These are phyloP conservation scores for Fulmarus glacialis DNA, from an alignment of 2,113 vertebrate genomes.

Conservation along the genomic window DNA sequence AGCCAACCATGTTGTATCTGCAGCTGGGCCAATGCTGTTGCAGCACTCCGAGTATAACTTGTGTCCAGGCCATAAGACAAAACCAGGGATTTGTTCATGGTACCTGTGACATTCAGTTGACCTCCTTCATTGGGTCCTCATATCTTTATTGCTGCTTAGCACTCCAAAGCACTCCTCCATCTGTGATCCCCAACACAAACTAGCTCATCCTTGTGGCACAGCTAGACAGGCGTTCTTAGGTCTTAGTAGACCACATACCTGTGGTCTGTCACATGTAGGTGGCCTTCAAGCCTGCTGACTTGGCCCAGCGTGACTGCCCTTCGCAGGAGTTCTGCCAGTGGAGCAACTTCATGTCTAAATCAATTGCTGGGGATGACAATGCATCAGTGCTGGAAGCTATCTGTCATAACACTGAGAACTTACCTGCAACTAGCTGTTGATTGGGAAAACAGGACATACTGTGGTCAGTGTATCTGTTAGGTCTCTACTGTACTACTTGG, in stretches of 20 bases:
- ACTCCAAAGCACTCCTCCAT: background rate
- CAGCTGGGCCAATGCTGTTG: background rate
- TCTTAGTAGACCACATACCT: background rate
- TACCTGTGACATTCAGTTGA: background rate
- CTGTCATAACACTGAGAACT: background rate
- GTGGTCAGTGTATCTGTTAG: background rate
- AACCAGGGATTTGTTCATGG: background rate
- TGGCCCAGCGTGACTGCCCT: background rate
- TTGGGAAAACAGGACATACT: background rate
- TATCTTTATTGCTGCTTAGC: background rate
- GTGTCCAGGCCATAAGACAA: background rate
- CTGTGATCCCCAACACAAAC: background rate
- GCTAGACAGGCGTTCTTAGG: background rate
- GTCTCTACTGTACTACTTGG: background rate
- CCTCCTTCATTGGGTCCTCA: background rate
- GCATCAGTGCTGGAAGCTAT: background rate
- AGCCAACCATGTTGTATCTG: background rate
- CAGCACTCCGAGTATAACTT: background rate
- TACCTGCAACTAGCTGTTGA: background rate
- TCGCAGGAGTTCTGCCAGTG: background rate
- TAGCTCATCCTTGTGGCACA: background rate
- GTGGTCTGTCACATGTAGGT: background rate
- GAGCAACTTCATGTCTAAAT: fast-evolving
- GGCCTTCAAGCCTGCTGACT: background rate
- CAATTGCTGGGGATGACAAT: background rate